Evolutionary conservation across 2,797 vertebrate genomes (phyloP).

Genomic region (Margarornis squamiger): DNA sequence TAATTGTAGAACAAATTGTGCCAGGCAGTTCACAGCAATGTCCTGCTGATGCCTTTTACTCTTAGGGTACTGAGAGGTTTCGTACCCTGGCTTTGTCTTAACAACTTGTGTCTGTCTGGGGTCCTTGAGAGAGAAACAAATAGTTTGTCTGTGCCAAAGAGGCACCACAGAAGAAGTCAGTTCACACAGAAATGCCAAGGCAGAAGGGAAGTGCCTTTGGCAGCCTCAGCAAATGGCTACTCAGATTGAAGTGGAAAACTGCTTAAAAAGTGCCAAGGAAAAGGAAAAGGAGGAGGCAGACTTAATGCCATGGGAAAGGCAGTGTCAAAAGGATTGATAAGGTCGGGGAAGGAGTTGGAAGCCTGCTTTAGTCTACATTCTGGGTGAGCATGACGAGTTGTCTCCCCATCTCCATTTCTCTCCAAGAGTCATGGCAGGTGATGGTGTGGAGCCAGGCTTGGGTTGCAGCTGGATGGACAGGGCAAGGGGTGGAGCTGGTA

Average conservation of each 20-base stretch:
- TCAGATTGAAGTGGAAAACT: neutral
- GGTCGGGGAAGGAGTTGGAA: neutral
- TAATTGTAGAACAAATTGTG: neutral
- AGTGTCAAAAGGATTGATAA: neutral
- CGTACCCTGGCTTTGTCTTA: neutral
- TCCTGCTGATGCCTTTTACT: neutral
- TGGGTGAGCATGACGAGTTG: fast-evolving
- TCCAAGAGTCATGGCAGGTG: neutral
- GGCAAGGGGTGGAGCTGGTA: neutral
- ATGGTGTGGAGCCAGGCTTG: neutral
- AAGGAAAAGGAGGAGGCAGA: neutral
- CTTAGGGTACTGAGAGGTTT: neutral
- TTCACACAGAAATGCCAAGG: neutral
- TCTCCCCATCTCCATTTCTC: neutral
- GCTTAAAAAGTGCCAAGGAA: neutral
- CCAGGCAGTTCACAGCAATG: neutral
- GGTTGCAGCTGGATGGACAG: neutral
- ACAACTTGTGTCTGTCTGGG: neutral
- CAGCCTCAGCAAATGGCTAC: neutral
- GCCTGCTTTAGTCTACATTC: neutral
- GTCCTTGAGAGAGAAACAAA: neutral
- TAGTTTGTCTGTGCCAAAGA: neutral
- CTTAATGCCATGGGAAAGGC: neutral
- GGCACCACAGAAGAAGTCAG: neutral
- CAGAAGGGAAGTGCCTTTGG: neutral